Conservation (phyloP, 1,140 invertebrate species). For the Leptoteleia sp. region DNA sequence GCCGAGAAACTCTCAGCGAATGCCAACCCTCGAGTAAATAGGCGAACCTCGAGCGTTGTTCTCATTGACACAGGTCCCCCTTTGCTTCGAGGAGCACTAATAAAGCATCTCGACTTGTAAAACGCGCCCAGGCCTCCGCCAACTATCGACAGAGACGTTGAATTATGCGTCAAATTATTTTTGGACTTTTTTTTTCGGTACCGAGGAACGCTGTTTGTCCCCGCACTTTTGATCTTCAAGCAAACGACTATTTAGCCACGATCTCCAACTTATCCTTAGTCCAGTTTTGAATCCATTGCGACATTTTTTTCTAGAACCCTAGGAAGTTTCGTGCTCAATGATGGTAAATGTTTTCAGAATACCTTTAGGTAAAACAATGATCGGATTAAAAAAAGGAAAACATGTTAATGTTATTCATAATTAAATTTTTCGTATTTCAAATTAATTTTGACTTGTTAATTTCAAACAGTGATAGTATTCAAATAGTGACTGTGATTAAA, state of each 20-base stretch:
- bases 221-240: slow-evolving; percentile 27
- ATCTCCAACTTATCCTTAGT: slow-evolving; percentile 32
- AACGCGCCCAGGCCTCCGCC: slow-evolving; percentile 45
- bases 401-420: too few relatives aligned
- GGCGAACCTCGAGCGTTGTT: slow-evolving; percentile 71
- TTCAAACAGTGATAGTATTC: too few relatives aligned
- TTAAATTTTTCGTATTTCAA: too few relatives aligned
- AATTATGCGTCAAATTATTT: slow-evolving; percentile 56
- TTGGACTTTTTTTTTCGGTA: slow-evolving; percentile 42
- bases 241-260: slow-evolving; percentile 10
- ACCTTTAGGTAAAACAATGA: too few relatives aligned
- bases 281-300: neutral
- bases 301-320: slow-evolving; percentile 21
- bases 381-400: too few relatives aligned
- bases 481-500: too few relatives aligned
- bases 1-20: slow-evolving; percentile 65
- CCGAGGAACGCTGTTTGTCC: slow-evolving; percentile 11
- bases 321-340: too few relatives aligned
- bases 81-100: slow-evolving; percentile 70
- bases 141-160: slow-evolving; percentile 59
- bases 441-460: too few relatives aligned
- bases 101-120: slow-evolving; percentile 72
- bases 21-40: slow-evolving; percentile 75
- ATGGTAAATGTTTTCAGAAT: too few relatives aligned
- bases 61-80: slow-evolving; percentile 72